Evolutionary conservation across 2,888 invertebrate species (phyloP).

Genomic region (Drosophila picticornis): DNA sequence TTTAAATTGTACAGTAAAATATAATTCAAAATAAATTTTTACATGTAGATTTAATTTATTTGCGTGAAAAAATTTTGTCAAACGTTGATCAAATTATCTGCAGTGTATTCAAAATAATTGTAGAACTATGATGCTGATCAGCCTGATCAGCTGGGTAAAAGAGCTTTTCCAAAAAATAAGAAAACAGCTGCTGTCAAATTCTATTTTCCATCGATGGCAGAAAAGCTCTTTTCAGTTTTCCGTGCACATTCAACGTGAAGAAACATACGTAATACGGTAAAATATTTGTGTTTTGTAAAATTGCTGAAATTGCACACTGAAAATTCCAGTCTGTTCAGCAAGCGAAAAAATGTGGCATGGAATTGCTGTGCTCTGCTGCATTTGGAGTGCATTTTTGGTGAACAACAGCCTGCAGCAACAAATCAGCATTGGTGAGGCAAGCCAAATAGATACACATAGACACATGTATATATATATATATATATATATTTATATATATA

Average conservation of each 20-base stretch:
- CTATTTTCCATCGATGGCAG: constrained; percentile 6
- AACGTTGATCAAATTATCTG: background rate
- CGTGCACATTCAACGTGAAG: background rate
- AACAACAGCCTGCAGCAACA: constrained; percentile 61
- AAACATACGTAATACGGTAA: constrained; percentile 33
- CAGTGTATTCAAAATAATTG: background rate
- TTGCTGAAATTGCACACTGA: constrained; percentile 27
- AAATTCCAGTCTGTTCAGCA: constrained; percentile 40
- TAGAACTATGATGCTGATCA: background rate
- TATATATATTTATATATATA: background rate
- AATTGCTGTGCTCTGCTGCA: constrained; percentile 50
- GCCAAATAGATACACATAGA: background rate
- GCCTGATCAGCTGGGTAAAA: background rate
- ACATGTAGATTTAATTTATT: too few relatives aligned
- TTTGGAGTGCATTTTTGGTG: constrained; percentile 64
- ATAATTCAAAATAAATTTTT: background rate
- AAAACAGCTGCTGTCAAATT: constrained; percentile 9
- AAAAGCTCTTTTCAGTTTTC: constrained; percentile 53
- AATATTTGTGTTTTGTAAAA: constrained; percentile 39
- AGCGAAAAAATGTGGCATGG: constrained; percentile 57
- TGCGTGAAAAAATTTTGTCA: too few relatives aligned
- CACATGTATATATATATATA: background rate
- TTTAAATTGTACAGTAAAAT: background rate
- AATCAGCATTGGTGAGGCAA: constrained; percentile 74
- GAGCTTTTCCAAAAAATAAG: constrained; percentile 29